Conservation (phyloP, 2,113 vertebrate genomes). For the Oncorhynchus tshawytscha region DNA sequence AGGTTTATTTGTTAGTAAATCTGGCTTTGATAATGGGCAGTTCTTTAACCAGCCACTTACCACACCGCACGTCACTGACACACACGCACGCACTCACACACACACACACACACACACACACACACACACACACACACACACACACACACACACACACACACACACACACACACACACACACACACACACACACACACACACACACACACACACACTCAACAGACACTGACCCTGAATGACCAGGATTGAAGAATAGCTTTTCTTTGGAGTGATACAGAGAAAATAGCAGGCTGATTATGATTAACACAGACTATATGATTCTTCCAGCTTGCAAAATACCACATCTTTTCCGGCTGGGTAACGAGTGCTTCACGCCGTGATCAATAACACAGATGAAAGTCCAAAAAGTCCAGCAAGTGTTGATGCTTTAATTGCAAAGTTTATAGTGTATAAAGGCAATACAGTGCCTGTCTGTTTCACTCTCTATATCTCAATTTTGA, state of each 20-base stretch:
- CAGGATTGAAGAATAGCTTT: constrained; percentile 31
- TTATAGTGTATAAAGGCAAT: constrained; percentile 24
- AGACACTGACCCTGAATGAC: no score
- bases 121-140: background rate
- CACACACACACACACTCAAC: constrained; percentile 23
- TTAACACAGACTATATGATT: constrained; percentile 50
- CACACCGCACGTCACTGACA: no score
- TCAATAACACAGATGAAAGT: constrained; percentile 64
- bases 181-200: no score
- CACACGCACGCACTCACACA: no score
- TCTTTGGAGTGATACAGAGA: constrained; percentile 45
- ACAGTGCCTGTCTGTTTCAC: constrained; percentile 6
- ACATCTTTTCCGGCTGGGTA: constrained; percentile 37
- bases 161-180: no score
- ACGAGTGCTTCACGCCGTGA: constrained; percentile 45
- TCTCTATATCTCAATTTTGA: constrained; percentile 14
- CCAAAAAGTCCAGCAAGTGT: constrained; percentile 36
- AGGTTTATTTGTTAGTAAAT: no score
- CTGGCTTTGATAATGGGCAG: no score
- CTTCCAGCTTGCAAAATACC: constrained; percentile 26
- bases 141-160: constrained; percentile 2
- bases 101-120: constrained; percentile 14
- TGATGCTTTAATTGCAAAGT: constrained; percentile 43
- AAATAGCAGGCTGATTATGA: constrained; percentile 55
- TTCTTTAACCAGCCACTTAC: no score